phyloP scores from a whole-genome alignment of 2,797 vertebrate genomes.

The Galaxias olidus region DNA sequence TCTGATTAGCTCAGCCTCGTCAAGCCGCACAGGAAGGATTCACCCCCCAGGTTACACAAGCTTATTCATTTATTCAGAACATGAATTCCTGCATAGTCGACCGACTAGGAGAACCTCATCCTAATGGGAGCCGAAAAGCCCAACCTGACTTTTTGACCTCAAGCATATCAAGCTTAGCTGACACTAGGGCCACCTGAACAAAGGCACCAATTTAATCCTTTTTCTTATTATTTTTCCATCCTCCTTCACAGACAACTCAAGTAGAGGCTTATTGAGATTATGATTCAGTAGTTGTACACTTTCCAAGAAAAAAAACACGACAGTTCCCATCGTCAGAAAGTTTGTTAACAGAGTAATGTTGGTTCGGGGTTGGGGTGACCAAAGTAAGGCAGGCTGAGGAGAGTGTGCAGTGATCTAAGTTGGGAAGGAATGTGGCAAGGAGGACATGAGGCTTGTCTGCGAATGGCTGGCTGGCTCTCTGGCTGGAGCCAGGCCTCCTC shows the following conservation, averaged over 20 bases:
- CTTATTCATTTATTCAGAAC: slow-evolving; percentile 45
- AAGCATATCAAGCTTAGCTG: slow-evolving; percentile 49
- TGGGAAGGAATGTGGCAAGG: slow-evolving; percentile 69
- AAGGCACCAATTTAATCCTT: slow-evolving; percentile 42
- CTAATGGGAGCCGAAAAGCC: slow-evolving; percentile 55
- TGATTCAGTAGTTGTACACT: slow-evolving; percentile 15
- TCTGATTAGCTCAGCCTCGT: slow-evolving; percentile 45
- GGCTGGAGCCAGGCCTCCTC: slow-evolving; percentile 65
- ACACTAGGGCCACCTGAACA: slow-evolving; percentile 55
- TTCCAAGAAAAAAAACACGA: too few species aligned
- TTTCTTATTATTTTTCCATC: neutral
- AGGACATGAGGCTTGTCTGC: slow-evolving; percentile 61
- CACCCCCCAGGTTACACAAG: slow-evolving; percentile 42
- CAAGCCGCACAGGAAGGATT: slow-evolving; percentile 43
- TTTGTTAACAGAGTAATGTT: slow-evolving; percentile 7
- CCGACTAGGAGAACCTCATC: slow-evolving; percentile 40
- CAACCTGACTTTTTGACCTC: slow-evolving; percentile 54
- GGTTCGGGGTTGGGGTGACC: slow-evolving; percentile 42
- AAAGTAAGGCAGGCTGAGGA: slow-evolving; percentile 32
- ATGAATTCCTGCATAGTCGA: slow-evolving; percentile 32
- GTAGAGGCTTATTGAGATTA: slow-evolving; percentile 34
- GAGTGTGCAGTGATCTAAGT: slow-evolving; percentile 67
- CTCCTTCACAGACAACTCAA: neutral
- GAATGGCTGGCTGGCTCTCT: slow-evolving; percentile 47
- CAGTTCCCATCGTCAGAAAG: neutral